phyloP scores from a whole-genome alignment of 2,113 vertebrate species.

The Bolborhynchus lineola region DNA sequence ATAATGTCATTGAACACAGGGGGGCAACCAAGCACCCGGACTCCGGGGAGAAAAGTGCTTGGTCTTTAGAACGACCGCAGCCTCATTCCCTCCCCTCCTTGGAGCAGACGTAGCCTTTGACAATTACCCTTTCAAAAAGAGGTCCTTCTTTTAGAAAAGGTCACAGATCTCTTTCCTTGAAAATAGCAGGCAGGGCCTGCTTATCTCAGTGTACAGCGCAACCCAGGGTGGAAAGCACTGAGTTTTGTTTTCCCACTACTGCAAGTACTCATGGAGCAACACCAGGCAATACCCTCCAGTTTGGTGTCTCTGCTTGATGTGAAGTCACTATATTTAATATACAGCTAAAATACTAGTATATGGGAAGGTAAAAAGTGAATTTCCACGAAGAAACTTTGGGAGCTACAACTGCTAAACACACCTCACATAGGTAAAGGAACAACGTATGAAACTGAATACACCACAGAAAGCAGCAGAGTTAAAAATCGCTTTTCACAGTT shows the following conservation, averaged over 20 bases:
- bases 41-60: fast-evolving
- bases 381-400: neutral
- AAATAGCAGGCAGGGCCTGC: neutral
- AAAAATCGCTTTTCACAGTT: neutral
- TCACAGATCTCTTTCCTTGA: neutral
- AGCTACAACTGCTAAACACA: neutral
- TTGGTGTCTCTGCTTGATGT: neutral
- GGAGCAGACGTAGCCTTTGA: neutral
- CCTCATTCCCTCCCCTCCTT: neutral
- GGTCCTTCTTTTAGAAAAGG: fast-evolving
- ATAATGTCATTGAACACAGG: neutral
- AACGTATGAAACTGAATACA: neutral
- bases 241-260: neutral
- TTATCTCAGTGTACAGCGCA: neutral
- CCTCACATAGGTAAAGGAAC: neutral
- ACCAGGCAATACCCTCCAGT: neutral
- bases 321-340: neutral
- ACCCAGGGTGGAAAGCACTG: neutral
- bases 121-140: neutral
- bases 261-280: neutral
- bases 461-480: neutral
- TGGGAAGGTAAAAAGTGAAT: neutral
- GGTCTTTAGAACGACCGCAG: fast-evolving
- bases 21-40: neutral
- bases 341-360: neutral